These are phyloP conservation scores for Pelmatolapia mariae DNA, from an alignment of 2,113 vertebrate species.

Conservation along the genomic window DNA sequence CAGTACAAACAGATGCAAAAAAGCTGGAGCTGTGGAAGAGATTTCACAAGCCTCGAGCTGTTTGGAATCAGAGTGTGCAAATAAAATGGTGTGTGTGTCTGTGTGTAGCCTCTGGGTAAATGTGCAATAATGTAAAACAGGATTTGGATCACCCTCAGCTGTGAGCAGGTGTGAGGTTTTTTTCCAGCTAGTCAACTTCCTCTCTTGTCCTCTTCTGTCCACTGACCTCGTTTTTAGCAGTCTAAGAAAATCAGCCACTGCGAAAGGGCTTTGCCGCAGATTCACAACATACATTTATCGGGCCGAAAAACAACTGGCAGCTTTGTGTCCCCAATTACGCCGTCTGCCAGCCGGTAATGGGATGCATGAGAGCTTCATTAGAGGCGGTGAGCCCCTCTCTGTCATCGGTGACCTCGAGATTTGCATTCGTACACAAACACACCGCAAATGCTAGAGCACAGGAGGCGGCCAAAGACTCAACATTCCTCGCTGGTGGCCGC, in stretches of 20 bases:
- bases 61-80: neutral
- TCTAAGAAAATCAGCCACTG: neutral
- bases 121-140: neutral
- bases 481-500: conserved; percentile 4
- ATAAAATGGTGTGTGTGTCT: neutral
- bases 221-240: neutral
- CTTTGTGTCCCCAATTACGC: conserved; percentile 39
- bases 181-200: neutral
- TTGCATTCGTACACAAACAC: conserved; percentile 4
- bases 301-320: conserved; percentile 5
- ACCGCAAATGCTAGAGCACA: neutral
- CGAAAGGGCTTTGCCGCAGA: neutral
- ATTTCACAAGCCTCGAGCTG: neutral
- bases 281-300: neutral
- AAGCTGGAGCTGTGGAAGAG: neutral
- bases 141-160: neutral
- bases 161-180: neutral
- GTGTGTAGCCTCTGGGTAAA: neutral
- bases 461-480: neutral
- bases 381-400: neutral
- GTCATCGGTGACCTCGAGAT: neutral
- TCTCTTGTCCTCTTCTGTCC: neutral
- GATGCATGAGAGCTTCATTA: conserved; percentile 43
- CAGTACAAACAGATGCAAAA: neutral
- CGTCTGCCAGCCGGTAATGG: conserved; percentile 33